phyloP scores from a whole-genome alignment of 2,113 vertebrate genomes.

The Cariama cristata region DNA sequence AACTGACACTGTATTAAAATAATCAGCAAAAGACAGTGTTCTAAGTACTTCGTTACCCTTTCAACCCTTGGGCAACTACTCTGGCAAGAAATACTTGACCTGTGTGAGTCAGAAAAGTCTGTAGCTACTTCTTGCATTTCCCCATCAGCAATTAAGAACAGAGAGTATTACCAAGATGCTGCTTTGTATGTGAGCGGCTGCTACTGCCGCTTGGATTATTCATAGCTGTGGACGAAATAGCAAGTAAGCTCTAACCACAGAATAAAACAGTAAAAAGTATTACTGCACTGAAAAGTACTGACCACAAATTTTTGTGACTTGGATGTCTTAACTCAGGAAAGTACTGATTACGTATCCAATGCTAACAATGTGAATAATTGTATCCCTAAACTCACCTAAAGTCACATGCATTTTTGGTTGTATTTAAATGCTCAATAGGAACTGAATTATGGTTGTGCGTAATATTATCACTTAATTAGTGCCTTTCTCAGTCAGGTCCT shows the following conservation, averaged over 20 bases:
- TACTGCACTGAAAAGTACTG: neutral
- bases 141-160: neutral
- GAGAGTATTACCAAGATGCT: neutral
- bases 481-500: neutral
- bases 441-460: neutral
- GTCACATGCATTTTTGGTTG: neutral
- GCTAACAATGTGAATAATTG: neutral
- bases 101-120: neutral
- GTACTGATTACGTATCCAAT: neutral
- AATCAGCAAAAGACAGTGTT: neutral
- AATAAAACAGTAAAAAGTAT: neutral
- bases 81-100: neutral
- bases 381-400: neutral
- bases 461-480: neutral
- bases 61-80: neutral
- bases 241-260: neutral
- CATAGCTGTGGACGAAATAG: neutral
- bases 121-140: neutral
- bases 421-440: neutral
- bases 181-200: neutral
- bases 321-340: neutral
- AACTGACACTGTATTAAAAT: neutral
- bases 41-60: neutral
- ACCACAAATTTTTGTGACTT: neutral
- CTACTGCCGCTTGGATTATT: slow-evolving; percentile 7